Conservation (phyloP, 2,113 vertebrate genomes). For the Engraulis encrasicolus region DNA sequence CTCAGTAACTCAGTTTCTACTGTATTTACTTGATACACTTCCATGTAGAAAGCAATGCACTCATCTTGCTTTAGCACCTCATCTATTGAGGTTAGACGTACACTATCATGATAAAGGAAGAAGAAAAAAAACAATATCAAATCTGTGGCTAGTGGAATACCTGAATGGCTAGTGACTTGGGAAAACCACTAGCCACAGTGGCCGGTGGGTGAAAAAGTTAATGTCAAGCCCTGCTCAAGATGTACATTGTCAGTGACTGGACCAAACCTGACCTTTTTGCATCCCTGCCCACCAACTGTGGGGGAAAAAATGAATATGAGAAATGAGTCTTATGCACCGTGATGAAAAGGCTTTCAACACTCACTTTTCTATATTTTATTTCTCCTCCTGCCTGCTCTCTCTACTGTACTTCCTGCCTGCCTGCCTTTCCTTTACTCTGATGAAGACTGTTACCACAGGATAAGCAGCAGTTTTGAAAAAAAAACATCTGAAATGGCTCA, state of each 20-base stretch:
- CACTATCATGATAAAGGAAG: too few relatives aligned
- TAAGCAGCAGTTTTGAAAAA: constrained; percentile 19
- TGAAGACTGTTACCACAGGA: constrained; percentile 35
- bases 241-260: background rate
- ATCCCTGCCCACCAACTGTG: background rate
- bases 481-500: constrained; percentile 5
- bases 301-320: constrained; percentile 18
- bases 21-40: too few relatives aligned
- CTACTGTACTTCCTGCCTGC: background rate
- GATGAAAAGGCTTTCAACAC: background rate
- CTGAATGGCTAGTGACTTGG: too few relatives aligned
- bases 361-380: background rate
- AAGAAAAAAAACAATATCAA: too few relatives aligned
- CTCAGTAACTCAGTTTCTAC: too few relatives aligned
- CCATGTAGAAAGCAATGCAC: too few relatives aligned
- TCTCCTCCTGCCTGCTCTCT: background rate
- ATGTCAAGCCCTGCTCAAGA: background rate
- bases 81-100: too few relatives aligned
- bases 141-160: too few relatives aligned
- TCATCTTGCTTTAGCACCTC: too few relatives aligned
- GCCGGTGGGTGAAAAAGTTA: too few relatives aligned
- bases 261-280: background rate
- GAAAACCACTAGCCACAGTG: too few relatives aligned
- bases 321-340: constrained; percentile 31
- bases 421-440: constrained; percentile 18